Evolutionary conservation across 2,888 invertebrate genomes (phyloP), one percentile per base, ranked within the genome.

Genomic region (Dasysyrphus tricinctus): DNA sequence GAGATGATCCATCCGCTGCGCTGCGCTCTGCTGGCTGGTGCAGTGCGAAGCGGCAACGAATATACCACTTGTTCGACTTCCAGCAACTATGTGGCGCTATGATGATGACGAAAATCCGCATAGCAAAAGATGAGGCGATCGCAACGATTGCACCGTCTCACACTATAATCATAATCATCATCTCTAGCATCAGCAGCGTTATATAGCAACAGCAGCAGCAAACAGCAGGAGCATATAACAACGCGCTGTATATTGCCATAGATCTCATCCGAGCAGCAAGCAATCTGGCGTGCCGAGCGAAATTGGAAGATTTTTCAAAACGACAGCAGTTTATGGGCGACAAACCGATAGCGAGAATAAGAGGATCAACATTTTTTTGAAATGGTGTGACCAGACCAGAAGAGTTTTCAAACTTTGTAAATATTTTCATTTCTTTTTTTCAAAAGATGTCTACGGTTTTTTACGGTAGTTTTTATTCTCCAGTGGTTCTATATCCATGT

Each of bases 221-320:
- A 76, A 73, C 80, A 76, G 80, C 73, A 77, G 84, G 75, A 84
- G 85, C 80, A 78, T n/a, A 69, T 63, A 75, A 67, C 76, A 67
- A 54, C 51, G 51, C 29, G 29, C 70, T 56, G 24, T 24, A 24
- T 24, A 24, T 61, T 57, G 61, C 42, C 59, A 69, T 24, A 24
- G 51, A 80, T 80, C 73, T 54, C 69, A 49, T 16, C 63, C 47
- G 39, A 24, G 8, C 39, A 47, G 44, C 73, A 69, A 47, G 44
- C 73, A 69, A 59, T 80, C 74, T 59, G 61, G 44, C 49, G 80
- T 37, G 72, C 57, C 57, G 12, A 51, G 59, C 56, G 72, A 80
- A 84, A 76, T 76, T 84, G 84, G 76, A 80, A 80, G 67, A 77
- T 85, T 76, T 76, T 76, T 83, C 83, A 79, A 79, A 83, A 79